Percentiles rank a stretch among this genome's conserved stretches.
Evolutionary conservation across 53 echinoderm and acorn worm genomes (phyloP).

Genomic region (Stichopus horrens): DNA sequence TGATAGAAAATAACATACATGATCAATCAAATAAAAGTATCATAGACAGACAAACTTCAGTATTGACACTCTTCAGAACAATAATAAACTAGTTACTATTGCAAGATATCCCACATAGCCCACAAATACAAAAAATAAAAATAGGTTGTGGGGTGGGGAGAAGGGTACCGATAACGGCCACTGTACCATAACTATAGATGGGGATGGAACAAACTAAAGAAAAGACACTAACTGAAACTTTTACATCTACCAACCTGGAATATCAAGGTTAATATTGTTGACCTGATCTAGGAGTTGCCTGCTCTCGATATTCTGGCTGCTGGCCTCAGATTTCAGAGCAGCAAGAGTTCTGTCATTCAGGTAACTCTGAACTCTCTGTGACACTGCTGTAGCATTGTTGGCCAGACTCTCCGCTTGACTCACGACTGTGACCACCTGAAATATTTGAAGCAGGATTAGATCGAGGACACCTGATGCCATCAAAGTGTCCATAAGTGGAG

Average conservation of each 20-base stretch:
- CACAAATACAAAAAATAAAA: too few relatives aligned
- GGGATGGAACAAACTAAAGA: too few relatives aligned
- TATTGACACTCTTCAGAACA: too few relatives aligned
- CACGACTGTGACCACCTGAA: constrained; percentile 3
- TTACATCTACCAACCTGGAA: constrained; percentile 17
- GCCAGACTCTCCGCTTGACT: background rate
- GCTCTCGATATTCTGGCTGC: background rate
- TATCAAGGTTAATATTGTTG: background rate
- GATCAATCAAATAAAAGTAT: too few relatives aligned
- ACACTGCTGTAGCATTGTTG: background rate
- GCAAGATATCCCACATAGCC: too few relatives aligned
- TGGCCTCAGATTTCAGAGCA: constrained; percentile 15
- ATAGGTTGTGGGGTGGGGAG: too few relatives aligned
- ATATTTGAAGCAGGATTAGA: background rate
- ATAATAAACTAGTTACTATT: too few relatives aligned
- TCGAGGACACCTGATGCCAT: background rate
- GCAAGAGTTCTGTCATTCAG: background rate
- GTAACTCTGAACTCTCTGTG: constrained; percentile 5
- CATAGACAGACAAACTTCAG: too few relatives aligned
- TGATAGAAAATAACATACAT: too few relatives aligned
- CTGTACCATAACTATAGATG: too few relatives aligned
- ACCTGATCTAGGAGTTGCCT: background rate
- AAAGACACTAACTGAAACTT: background rate
- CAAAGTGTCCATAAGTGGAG: too few relatives aligned
- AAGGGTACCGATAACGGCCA: too few relatives aligned